Evolutionary conservation across 2,888 invertebrate species (phyloP).

Genomic region (Trissolcus japonicus): DNA sequence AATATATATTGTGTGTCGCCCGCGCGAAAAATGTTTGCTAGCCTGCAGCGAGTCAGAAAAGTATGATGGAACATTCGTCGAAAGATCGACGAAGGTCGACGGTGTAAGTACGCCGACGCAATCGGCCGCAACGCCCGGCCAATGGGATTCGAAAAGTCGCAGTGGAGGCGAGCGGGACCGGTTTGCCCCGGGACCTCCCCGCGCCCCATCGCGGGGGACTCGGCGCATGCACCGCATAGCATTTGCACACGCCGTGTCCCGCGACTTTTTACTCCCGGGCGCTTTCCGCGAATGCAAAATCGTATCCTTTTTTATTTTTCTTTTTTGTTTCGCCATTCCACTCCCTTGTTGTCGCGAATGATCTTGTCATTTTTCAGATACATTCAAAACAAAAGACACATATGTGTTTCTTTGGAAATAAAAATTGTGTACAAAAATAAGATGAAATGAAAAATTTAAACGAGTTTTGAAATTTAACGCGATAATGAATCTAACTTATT

Average conservation of each 20-base stretch:
- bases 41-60: conserved; percentile 25
- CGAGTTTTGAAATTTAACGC: too few species aligned
- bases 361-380: background rate
- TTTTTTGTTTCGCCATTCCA: background rate
- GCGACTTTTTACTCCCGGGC: conserved; percentile 9
- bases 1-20: background rate
- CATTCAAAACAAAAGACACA: background rate
- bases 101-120: conserved; percentile 62
- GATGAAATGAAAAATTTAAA: too few species aligned
- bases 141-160: conserved; percentile 63
- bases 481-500: too few species aligned
- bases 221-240: conserved; percentile 50
- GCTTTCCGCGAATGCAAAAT: conserved; percentile 53
- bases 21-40: background rate
- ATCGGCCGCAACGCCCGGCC: conserved; percentile 62
- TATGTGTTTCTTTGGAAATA: background rate
- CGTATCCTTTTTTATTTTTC: conserved; percentile 12
- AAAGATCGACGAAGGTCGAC: conserved; percentile 59
- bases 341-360: background rate
- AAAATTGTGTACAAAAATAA: background rate
- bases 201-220: conserved; percentile 47
- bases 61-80: conserved; percentile 53
- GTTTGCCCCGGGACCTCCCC: conserved; percentile 59
- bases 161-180: conserved; percentile 66
- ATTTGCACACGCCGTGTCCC: conserved; percentile 46